Percentiles rank a stretch among this genome's conserved stretches.
Evolutionary conservation across 2,888 invertebrate species (phyloP).

Genomic region (Nomada fucata): DNA sequence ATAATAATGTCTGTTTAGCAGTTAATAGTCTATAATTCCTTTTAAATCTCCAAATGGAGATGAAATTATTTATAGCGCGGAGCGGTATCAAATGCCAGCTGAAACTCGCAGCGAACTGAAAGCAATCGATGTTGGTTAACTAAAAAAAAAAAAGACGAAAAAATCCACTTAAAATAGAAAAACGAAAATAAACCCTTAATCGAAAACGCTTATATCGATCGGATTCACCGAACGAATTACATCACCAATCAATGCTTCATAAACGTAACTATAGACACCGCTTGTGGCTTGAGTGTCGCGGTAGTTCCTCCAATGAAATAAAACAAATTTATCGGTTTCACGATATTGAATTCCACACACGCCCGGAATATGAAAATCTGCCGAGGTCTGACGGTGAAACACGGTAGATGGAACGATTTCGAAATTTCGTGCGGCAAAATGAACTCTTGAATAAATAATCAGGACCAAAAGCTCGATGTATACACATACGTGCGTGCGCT

Average conservation of each 20-base stretch:
- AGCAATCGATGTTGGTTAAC: neutral
- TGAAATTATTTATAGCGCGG: no score
- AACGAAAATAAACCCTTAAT: neutral
- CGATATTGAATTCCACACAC: neutral
- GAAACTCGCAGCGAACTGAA: neutral
- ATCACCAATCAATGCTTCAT: no score
- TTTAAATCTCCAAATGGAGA: neutral
- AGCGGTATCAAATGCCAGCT: neutral
- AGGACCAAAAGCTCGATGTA: neutral
- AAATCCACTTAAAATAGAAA: neutral
- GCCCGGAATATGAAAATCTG: neutral
- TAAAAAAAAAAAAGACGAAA: neutral
- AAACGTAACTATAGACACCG: no score
- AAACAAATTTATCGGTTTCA: neutral
- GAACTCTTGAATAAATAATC: neutral
- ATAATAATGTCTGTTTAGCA: neutral
- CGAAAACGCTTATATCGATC: neutral
- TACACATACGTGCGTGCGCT: neutral
- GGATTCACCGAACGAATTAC: slow-evolving; percentile 4
- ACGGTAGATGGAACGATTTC: neutral
- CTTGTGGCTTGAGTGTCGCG: no score
- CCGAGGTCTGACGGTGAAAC: neutral
- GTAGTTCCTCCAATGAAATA: no score
- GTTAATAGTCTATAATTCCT: neutral
- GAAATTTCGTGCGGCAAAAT: slow-evolving; percentile 5